Conservation (phyloP, 2,797 vertebrate genomes). For the Leptatherina wallacei region DNA sequence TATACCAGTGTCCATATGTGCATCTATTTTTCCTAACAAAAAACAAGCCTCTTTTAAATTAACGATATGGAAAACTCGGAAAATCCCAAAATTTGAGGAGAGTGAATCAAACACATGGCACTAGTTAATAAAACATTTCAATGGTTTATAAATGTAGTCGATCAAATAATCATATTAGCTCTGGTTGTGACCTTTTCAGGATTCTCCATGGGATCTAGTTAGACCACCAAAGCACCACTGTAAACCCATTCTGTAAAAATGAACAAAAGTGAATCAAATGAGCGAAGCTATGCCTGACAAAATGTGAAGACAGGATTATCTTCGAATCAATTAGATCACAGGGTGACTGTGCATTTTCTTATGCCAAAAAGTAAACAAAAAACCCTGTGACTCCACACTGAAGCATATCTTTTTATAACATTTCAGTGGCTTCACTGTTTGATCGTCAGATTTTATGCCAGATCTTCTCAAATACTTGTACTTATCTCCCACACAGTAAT, state of each 20-base stretch:
- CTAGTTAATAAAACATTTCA: background rate
- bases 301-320: slow-evolving; percentile 24
- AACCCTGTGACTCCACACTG: background rate
- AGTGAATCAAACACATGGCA: background rate
- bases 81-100: background rate
- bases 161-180: background rate
- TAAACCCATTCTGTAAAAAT: slow-evolving; percentile 7
- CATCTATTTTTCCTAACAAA: no score
- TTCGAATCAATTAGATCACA: slow-evolving; percentile 34
- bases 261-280: slow-evolving; percentile 16
- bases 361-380: background rate
- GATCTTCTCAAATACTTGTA: slow-evolving; percentile 40
- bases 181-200: slow-evolving; percentile 1
- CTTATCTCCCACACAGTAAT: slow-evolving; percentile 62
- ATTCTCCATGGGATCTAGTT: background rate
- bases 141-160: background rate
- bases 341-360: background rate
- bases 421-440: background rate
- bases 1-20: no score
- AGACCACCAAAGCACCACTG: background rate
- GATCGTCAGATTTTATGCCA: slow-evolving; percentile 15
- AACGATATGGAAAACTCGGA: background rate
- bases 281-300: slow-evolving; percentile 17
- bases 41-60: background rate
- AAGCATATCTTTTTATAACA: background rate